Base-by-base conservation (phyloP, 2,797 vertebrate species). In the Crocidura indochinensis region DNA sequence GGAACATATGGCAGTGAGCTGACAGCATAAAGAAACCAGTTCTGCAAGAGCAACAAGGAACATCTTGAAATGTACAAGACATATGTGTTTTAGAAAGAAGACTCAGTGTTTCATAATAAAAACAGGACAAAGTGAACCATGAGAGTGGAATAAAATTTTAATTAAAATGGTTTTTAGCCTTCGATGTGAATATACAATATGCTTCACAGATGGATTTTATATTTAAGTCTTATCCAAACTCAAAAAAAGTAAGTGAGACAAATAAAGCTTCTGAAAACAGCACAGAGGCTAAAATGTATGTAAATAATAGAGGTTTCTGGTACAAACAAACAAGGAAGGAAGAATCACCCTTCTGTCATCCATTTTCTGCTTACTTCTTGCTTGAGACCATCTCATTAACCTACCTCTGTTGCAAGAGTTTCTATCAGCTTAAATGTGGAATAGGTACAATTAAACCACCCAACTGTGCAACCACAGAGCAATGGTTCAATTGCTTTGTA, bases 31-130 rank as follows among this genome's bases (percentile, higher is more conserved):
- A 92, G 97, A 97, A 97, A 96, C 96, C 6, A 76, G 98, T 94
- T 98, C 96, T 97, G 96, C 97, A 87, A 87, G 92, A 97, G 96
- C 96, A 97, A 96, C 95, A 90, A 96, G 97, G 96, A 97, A 97
- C 98, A 98, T 98, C 98, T 98, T 98, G 98, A 98, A 98, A 95
- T 86, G 93, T 88, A 95, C 91, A 96, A 97, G 97, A 97, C 98
- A 98, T 98, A 98, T 98, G 98, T 98, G 98, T 97, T 98, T 98
- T 96, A 96, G 97, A 95, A 94, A 97, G 96, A 97, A 97, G 97
- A 97, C 97, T 97, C 97, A 98, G 97, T 97, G 98, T 98, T 98
- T 98, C 97, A 98, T 97, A 98, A 98, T 98, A 98, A 98, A 95
- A 98, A 94, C 97, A 98, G 98, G 98, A 98, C 98, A 97, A 97